Percentiles rank a stretch among this genome's conserved stretches.
Conservation (phyloP, 2,113 vertebrate species). For the Lasiurus cinereus region DNA sequence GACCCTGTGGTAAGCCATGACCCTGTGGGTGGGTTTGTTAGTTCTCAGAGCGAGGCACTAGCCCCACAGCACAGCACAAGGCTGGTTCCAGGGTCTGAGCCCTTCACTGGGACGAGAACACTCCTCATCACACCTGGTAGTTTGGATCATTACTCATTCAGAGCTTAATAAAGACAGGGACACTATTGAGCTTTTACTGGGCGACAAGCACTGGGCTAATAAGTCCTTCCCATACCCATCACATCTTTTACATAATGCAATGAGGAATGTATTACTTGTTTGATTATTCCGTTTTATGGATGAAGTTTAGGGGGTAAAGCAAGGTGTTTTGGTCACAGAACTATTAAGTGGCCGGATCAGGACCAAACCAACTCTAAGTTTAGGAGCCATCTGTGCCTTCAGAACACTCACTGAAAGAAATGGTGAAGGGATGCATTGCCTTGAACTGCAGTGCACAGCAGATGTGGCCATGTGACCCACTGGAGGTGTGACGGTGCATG, state of each 20-base stretch:
- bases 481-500: accelerated
- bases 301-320: background rate
- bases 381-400: background rate
- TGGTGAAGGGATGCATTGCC: background rate
- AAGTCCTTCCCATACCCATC: background rate
- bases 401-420: background rate
- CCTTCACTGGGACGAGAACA: background rate
- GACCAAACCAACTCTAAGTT: conserved; percentile 4
- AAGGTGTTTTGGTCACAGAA: background rate
- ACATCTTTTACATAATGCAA: background rate
- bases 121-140: background rate
- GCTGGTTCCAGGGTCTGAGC: background rate
- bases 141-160: background rate
- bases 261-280: background rate
- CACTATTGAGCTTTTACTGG: background rate
- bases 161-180: background rate
- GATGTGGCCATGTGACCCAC: background rate
- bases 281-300: background rate
- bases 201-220: background rate
- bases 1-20: background rate
- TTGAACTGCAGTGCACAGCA: background rate
- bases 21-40: background rate
- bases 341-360: background rate
- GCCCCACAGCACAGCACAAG: background rate
- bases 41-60: background rate